Evolutionary conservation across 2,888 invertebrate species (phyloP).

Genomic region (Camptogramma bilineatum): DNA sequence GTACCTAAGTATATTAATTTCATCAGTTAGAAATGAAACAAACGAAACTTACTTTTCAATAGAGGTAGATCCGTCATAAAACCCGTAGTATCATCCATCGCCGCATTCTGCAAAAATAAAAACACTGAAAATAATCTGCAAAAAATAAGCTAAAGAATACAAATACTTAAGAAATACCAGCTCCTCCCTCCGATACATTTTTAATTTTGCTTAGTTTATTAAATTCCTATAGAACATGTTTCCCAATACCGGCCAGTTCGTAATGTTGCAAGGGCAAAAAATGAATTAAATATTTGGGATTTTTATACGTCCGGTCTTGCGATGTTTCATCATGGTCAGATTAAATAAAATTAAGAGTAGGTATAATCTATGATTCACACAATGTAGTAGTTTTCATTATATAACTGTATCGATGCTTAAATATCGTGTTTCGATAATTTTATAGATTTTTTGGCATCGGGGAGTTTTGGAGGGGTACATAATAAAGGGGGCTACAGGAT

Average conservation of each 20-base stretch:
- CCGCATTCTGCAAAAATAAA: constrained; percentile 88
- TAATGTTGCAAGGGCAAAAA: constrained; percentile 44
- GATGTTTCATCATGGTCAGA: constrained; percentile 23
- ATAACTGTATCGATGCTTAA: too few species aligned
- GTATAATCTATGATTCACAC: neutral
- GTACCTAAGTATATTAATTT: too few species aligned
- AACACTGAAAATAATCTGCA: constrained; percentile 9
- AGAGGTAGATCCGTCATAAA: constrained; percentile 96
- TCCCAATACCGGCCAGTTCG: constrained; percentile 40
- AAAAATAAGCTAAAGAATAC: constrained; percentile 20
- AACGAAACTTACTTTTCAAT: constrained; percentile 92
- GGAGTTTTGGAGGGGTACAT: too few species aligned
- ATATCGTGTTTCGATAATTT: too few species aligned
- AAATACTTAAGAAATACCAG: constrained; percentile 41
- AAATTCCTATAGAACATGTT: constrained; percentile 46
- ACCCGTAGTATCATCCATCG: constrained; percentile 94
- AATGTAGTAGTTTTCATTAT: neutral
- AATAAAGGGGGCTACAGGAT: too few species aligned
- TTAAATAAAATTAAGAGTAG: constrained; percentile 2
- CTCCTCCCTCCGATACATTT: constrained; percentile 38
- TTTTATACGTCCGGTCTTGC: constrained; percentile 35
- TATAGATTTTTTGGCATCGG: too few species aligned
- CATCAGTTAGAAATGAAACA: too few species aligned
- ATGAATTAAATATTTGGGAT: constrained; percentile 39
- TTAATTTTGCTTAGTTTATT: constrained; percentile 49